Percentiles rank a stretch among this genome's conserved stretches.
phyloP scores from a whole-genome alignment of 2,888 invertebrate species.

The Drosophila mimetica region DNA sequence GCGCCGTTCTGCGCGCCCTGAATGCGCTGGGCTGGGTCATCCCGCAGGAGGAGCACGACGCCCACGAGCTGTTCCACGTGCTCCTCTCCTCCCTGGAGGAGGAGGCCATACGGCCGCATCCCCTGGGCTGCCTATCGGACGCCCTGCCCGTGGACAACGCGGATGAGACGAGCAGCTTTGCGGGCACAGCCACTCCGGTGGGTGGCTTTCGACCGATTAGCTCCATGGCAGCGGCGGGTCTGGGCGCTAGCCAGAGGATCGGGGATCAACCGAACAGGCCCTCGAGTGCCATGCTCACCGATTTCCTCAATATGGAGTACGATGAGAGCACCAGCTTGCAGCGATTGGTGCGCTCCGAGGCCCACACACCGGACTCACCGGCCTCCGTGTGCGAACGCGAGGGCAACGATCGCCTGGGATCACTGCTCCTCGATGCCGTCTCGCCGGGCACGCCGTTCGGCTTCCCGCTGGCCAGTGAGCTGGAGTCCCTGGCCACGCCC shows the following conservation, averaged over 20 bases:
- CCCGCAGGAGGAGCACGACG: constrained; percentile 96
- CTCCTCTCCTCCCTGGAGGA: constrained; percentile 95
- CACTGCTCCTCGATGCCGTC: constrained; percentile 55
- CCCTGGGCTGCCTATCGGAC: constrained; percentile 89
- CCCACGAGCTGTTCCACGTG: constrained; percentile 96
- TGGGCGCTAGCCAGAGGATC: constrained; percentile 52
- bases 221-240: constrained; percentile 20
- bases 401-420: constrained; percentile 55
- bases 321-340: constrained; percentile 83
- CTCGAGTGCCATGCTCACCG: constrained; percentile 85
- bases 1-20: constrained; percentile 90
- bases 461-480: constrained; percentile 26
- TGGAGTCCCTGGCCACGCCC: constrained; percentile 70
- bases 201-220: constrained; percentile 34
- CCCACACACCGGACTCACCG: constrained; percentile 84
- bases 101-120: constrained; percentile 86
- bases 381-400: constrained; percentile 83
- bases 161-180: constrained; percentile 33
- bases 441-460: constrained; percentile 44
- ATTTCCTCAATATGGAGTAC: constrained; percentile 84
- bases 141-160: constrained; percentile 85
- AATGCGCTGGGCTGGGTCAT: constrained; percentile 93
- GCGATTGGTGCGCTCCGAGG: constrained; percentile 83
- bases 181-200: constrained; percentile 15
- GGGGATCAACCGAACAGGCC: constrained; percentile 84